Evolutionary conservation across 23 tunicate species (phyloP).

Genomic region (Ascidia mentula): DNA sequence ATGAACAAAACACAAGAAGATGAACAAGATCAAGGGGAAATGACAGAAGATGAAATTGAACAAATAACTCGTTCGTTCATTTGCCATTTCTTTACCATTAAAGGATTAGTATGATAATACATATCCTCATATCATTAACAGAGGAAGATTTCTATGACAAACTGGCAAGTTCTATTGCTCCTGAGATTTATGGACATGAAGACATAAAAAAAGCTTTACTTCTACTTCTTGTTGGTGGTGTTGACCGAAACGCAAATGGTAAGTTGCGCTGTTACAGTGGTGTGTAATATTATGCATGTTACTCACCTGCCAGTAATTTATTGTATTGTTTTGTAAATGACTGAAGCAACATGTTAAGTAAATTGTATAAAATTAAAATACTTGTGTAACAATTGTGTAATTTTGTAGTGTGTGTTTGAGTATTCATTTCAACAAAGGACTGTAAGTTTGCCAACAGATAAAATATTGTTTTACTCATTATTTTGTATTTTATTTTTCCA

Average conservation of each 20-base stretch:
- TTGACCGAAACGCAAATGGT: conserved; percentile 90
- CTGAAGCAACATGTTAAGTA: too few relatives aligned
- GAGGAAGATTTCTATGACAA: conserved; percentile 96
- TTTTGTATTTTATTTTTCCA: too few relatives aligned
- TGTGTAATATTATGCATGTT: too few relatives aligned
- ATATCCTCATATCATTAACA: conserved; percentile 23
- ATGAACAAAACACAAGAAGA: conserved; percentile 95
- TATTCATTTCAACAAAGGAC: not conserved
- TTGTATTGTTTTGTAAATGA: too few relatives aligned
- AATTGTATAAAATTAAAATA: too few relatives aligned
- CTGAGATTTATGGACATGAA: conserved; percentile 97
- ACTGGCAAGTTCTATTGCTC: conserved; percentile 94
- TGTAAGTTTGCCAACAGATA: not conserved
- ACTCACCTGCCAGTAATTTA: too few relatives aligned
- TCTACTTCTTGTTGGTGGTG: conserved; percentile 94
- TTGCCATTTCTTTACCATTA: not conserved
- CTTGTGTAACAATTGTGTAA: not conserved
- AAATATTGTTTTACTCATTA: not conserved
- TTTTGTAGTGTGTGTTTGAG: not conserved
- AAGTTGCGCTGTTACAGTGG: too few relatives aligned
- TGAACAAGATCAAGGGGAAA: conserved; percentile 72
- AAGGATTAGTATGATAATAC: too few relatives aligned
- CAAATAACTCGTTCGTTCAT: conserved; percentile 76
- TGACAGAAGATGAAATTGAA: conserved; percentile 84
- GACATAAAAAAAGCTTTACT: conserved; percentile 95